Evolutionary conservation across 2,113 vertebrate genomes (phyloP).

Genomic region (Laticauda colubrina): DNA sequence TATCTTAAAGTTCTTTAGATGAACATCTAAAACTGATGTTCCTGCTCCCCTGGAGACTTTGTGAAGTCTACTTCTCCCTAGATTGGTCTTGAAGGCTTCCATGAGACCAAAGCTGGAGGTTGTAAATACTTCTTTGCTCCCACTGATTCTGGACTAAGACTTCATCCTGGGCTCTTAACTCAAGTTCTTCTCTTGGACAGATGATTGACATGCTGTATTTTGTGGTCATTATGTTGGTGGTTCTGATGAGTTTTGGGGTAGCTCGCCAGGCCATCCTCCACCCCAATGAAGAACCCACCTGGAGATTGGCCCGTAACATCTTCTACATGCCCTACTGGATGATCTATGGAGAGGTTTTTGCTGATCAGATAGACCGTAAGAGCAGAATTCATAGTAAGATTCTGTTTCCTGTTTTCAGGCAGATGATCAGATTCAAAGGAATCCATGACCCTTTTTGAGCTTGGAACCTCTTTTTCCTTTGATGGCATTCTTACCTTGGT

Average conservation of each 20-base stretch:
- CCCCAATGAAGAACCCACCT: constrained; percentile 95
- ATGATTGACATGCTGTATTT: constrained; percentile 99
- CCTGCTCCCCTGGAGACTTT: background rate
- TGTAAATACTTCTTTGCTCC: background rate
- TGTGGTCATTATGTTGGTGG: constrained; percentile 98
- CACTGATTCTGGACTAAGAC: background rate
- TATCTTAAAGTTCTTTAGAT: background rate
- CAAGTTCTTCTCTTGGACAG: constrained; percentile 64
- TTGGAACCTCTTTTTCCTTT: constrained; percentile 51
- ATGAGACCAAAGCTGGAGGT: background rate
- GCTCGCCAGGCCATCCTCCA: constrained; percentile 96
- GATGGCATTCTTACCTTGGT: background rate
- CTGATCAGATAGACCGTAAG: constrained; percentile 99
- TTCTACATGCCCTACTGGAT: constrained; percentile 99
- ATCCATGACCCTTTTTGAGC: constrained; percentile 48
- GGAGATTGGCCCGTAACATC: constrained; percentile 97
- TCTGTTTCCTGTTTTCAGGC: constrained; percentile 91
- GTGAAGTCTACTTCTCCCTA: background rate
- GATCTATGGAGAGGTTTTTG: constrained; percentile 99
- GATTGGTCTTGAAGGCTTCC: background rate
- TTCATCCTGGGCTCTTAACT: background rate
- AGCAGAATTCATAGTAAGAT: constrained; percentile 99
- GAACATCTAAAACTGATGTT: background rate
- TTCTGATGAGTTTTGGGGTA: constrained; percentile 98
- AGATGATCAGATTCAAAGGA: constrained; percentile 80